phyloP scores from a whole-genome alignment of 2,888 invertebrate species.

The Agonopterix arenella region DNA sequence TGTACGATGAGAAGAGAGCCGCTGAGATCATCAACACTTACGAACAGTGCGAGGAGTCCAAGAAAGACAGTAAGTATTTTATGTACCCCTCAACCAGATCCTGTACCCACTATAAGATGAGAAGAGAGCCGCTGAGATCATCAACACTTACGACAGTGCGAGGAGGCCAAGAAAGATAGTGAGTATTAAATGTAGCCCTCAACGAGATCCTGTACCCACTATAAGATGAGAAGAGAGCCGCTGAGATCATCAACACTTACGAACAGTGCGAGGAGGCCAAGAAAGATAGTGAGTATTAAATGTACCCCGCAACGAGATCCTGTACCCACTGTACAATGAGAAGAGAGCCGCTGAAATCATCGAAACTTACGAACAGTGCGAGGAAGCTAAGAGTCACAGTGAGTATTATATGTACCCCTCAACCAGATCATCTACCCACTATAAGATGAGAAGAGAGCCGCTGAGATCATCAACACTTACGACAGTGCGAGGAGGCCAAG shows the following conservation, averaged over 20 bases:
- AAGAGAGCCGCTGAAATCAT: slow-evolving; percentile 96
- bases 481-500: slow-evolving; percentile 25
- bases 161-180: slow-evolving; percentile 84
- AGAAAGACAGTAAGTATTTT: slow-evolving; percentile 78
- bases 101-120: slow-evolving; percentile 97
- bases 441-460: slow-evolving; percentile 81
- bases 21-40: slow-evolving; percentile 95
- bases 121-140: slow-evolving; percentile 94
- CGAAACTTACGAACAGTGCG: slow-evolving; percentile 92
- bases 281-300: slow-evolving; percentile 77
- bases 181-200: slow-evolving; percentile 49
- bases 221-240: slow-evolving; percentile 95
- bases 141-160: slow-evolving; percentile 92
- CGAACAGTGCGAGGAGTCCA: slow-evolving; percentile 88
- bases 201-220: slow-evolving; percentile 99
- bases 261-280: slow-evolving; percentile 89
- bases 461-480: slow-evolving; percentile 62
- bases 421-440: too few species aligned
- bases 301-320: too few species aligned
- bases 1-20: slow-evolving; percentile 96
- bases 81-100: slow-evolving; percentile 92
- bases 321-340: slow-evolving; percentile 49
- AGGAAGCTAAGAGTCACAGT: slow-evolving; percentile 84
- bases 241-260: slow-evolving; percentile 95
- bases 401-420: slow-evolving; percentile 27